Percentiles rank a stretch among this genome's conserved stretches.
phyloP scores from a whole-genome alignment of 2,113 vertebrate genomes.

The Entomyzon cyanotis region DNA sequence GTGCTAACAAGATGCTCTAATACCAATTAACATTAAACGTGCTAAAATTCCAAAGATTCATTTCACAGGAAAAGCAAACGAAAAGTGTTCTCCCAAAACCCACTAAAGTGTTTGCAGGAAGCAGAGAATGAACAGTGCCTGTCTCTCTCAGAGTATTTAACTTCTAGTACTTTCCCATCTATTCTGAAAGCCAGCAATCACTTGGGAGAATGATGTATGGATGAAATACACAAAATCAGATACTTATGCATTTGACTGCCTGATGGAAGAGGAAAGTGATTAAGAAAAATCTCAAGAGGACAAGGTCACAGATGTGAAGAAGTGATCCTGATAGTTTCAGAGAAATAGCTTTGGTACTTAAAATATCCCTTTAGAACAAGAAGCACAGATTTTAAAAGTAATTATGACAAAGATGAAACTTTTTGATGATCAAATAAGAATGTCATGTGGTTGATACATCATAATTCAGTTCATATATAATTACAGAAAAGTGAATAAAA shows the following conservation, averaged over 20 bases:
- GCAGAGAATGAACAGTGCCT: background rate
- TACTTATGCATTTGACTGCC: background rate
- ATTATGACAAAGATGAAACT: background rate
- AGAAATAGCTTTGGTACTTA: background rate
- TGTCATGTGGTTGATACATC: background rate
- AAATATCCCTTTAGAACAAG: background rate
- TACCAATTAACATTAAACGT: background rate
- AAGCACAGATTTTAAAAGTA: background rate
- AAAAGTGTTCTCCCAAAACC: background rate
- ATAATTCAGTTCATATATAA: background rate
- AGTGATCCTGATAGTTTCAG: background rate
- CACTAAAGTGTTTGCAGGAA: background rate
- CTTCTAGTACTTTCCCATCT: background rate
- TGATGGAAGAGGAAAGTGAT: conserved; percentile 11
- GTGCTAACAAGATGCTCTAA: background rate
- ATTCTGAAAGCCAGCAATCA: background rate
- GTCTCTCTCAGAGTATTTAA: background rate
- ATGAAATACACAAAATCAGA: conserved; percentile 4
- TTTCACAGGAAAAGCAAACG: background rate
- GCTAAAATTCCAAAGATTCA: background rate
- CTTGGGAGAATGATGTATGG: background rate
- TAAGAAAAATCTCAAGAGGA: conserved; percentile 27
- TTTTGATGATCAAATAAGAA: background rate
- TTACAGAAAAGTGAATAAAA: background rate
- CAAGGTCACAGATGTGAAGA: conserved; percentile 15